Base-by-base conservation (phyloP, 2,113 vertebrate species). In the Haemorhous mexicanus region DNA sequence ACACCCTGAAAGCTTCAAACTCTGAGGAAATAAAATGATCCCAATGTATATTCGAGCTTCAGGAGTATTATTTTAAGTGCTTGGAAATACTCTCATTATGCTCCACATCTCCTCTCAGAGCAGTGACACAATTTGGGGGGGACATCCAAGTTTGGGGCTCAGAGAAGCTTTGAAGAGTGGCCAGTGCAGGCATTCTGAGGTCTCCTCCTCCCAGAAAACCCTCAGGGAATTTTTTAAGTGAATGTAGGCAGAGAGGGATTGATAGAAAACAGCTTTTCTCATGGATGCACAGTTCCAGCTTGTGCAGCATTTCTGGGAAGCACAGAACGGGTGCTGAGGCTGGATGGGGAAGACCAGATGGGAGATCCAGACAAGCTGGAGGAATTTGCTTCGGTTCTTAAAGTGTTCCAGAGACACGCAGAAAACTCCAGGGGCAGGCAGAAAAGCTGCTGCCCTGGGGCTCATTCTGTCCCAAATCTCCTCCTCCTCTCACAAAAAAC, bases 111-210 rank as follows among this genome's bases (percentile, higher is more conserved):
- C 22, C 62, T 64, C 10, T 13, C 39, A 33, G n/a, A 59, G 47
- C 59, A 33, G n/a, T 0, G 1, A 49, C 13, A 64, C 18, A 6
- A 2, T 26, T 30, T 35, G 21, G 64, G 3, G 23, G 6, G 3
- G 12, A 11, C 9, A 16, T 8, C 13, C 35, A 27, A 43, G 6
- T 47, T 0, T 26, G 39, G 58, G 30, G 41, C 47, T 88, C 24
- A 3, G 61, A 81, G 44, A 46, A 52, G 19, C 50, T n/a, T 27
- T 0, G 0, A 50, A 35, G 19, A n/a, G 62, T 3, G 1, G 37
- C 81, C 59, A 56, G 49, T 5, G 0, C 1, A 1, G 24, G 32
- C 43, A 10, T n/a, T 53, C 44, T 2, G 8, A 82, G 30, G 21
- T 43, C 75, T 70, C 47, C 39, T 84, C 43, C 64, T 53, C 10